Base-by-base conservation (phyloP, 2,113 vertebrate genomes). In the Peromyscus californicus region DNA sequence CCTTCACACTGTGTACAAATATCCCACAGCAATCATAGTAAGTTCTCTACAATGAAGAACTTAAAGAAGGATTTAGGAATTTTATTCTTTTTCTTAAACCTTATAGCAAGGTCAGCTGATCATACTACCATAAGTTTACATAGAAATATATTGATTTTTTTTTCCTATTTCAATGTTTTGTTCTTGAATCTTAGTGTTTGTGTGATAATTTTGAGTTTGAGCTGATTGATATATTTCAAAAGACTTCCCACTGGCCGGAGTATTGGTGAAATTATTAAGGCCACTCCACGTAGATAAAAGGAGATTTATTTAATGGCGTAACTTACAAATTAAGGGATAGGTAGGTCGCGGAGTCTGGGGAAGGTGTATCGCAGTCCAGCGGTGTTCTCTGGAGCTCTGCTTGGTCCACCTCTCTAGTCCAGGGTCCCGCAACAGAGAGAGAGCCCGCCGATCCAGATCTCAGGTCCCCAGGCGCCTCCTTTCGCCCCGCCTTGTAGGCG, bases 81-180 rank as follows among this genome's bases (percentile, higher is more conserved):
- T 76, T 90, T 39, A 74, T 13, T 75, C 13, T 67, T 75, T 90
- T 4, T 67, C 29, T 94, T 45, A 86, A 1, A 72, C 2, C 19
- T 16, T 8, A 96, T 24, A 74, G 22, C 33, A 12, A 87, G 39
- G 16, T 69, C 57, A 65, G 42, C 5, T 82, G 67, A 39, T 54
- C 29, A 42, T 10, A 21, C 31, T 33, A 26, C 10, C 57, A 19
- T 7, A 89, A 39, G 12, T 31, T 57, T 94, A 75, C 51, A 51
- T 24, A 82, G 11, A 91, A 96, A 91, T 45, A 26, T 4, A 72
- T 82, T 48, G 29, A 57, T 65, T 19, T 33, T 4, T 63, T 45
- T 93, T 96, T 97, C 83, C 76, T 59, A 33, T 90, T 42, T 93
- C 36, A 83, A 39, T 29, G 84, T 3, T 24, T 67, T 45, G 5